A percentile compares a stretch with the other conserved stretches of the same genome.
phyloP scores from a whole-genome alignment of 2,888 invertebrate genomes.

The Chymomyza procnemis region DNA sequence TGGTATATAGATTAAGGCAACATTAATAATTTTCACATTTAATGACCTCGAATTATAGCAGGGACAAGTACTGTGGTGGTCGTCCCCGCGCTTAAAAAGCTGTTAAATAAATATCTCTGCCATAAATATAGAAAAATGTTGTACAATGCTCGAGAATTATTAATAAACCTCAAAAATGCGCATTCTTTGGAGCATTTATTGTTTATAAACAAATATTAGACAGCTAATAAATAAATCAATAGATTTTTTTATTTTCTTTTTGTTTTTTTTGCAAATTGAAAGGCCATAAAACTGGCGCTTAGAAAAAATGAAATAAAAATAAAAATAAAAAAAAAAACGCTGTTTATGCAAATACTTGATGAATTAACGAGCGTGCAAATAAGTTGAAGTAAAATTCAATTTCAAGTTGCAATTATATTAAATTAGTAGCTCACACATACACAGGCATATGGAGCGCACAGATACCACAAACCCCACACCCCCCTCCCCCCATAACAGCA shows the following conservation, averaged over 20 bases:
- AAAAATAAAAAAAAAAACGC: background rate
- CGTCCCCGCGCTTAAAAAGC: conserved; percentile 52
- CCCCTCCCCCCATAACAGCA: background rate
- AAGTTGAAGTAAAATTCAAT: background rate
- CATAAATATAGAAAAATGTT: conserved; percentile 59
- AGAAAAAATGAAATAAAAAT: background rate
- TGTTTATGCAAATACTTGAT: background rate
- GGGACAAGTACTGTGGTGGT: too few relatives aligned
- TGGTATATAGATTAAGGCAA: conserved; percentile 49
- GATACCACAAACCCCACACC: background rate
- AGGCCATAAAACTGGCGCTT: background rate
- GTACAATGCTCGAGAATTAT: conserved; percentile 48
- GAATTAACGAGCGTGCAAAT: background rate
- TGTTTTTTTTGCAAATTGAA: conserved; percentile 5
- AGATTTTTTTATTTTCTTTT: conserved; percentile 31
- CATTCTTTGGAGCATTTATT: conserved; percentile 62
- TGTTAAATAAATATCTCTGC: conserved; percentile 68
- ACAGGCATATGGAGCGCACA: too few relatives aligned
- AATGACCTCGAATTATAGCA: conserved; percentile 54
- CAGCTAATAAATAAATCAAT: conserved; percentile 71
- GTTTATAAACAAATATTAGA: conserved; percentile 70
- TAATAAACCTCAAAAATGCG: conserved; percentile 69
- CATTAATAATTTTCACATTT: conserved; percentile 51
- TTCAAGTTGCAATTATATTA: too few relatives aligned
- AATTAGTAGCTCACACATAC: background rate